These are phyloP conservation scores for Melanostigma gelatinosum DNA, from an alignment of 2,113 vertebrate genomes.

Conservation along the genomic window DNA sequence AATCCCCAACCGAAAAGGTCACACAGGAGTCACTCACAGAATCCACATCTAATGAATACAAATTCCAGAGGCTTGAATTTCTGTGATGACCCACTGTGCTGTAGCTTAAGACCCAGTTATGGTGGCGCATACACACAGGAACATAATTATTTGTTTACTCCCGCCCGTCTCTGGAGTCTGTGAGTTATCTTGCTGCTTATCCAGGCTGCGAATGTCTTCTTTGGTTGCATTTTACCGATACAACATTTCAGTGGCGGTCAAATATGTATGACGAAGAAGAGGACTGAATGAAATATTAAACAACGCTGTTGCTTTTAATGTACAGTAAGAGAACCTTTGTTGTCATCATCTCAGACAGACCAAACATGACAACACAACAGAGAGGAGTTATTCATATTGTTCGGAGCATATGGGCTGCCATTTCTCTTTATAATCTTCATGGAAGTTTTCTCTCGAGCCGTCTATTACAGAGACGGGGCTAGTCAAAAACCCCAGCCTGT, in stretches of 20 bases:
- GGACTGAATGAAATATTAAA: slow-evolving; percentile 10
- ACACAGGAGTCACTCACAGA: slow-evolving; percentile 43
- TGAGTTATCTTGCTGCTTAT: slow-evolving; percentile 54
- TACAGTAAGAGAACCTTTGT: slow-evolving; percentile 35
- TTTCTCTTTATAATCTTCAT: slow-evolving; percentile 61
- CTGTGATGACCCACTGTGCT: slow-evolving; percentile 43
- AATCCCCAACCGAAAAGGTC: slow-evolving; percentile 27
- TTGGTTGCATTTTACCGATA: slow-evolving; percentile 38
- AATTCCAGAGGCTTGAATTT: slow-evolving; percentile 50
- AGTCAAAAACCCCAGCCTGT: slow-evolving; percentile 4
- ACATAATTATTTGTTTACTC: slow-evolving; percentile 66
- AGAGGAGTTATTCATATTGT: slow-evolving; percentile 38
- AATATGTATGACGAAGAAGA: slow-evolving; percentile 21
- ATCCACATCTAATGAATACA: slow-evolving; percentile 36
- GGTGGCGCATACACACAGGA: slow-evolving; percentile 37
- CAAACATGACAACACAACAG: slow-evolving; percentile 63
- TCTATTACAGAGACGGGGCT: slow-evolving; percentile 55
- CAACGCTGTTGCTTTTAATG: slow-evolving; percentile 43
- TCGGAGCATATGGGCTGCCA: slow-evolving; percentile 53
- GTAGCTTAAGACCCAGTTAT: slow-evolving; percentile 31
- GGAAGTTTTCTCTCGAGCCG: slow-evolving; percentile 48
- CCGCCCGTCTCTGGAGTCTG: slow-evolving; percentile 42
- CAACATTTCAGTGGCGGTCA: slow-evolving; percentile 22
- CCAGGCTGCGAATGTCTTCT: neutral
- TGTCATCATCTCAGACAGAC: slow-evolving; percentile 52